These are phyloP conservation scores for Calcarius lapponicus DNA, from an alignment of 2,797 vertebrate species.

Conservation along the genomic window DNA sequence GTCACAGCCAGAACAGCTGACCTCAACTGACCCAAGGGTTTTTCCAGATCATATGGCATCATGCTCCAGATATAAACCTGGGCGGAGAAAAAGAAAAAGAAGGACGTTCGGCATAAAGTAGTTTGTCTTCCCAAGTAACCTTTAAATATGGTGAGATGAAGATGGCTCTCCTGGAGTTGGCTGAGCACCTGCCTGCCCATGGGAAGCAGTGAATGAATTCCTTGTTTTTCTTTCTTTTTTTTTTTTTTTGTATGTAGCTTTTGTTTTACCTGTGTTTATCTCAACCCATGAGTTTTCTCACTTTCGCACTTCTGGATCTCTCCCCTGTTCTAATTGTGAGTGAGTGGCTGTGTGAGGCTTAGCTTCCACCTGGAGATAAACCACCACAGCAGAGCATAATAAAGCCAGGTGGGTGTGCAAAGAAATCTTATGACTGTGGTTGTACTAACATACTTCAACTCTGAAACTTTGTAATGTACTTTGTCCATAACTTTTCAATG, in stretches of 20 bases:
- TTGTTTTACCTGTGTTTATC: not conserved
- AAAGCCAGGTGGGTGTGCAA: not conserved
- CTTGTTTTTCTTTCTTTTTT: not conserved
- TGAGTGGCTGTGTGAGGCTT: not conserved
- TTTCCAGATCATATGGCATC: not conserved
- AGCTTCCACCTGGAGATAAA: not conserved
- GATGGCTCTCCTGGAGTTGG: not conserved
- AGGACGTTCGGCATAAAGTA: fast-evolving
- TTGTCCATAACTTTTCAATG: not conserved
- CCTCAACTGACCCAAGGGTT: not conserved
- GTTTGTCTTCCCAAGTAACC: not conserved
- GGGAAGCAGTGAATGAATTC: not conserved
- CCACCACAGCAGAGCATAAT: fast-evolving
- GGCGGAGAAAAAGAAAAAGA: fast-evolving
- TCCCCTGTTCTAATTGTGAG: not conserved
- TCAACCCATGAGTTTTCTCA: not conserved
- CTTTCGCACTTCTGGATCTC: not conserved
- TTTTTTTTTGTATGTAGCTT: not conserved
- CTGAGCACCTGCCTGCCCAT: not conserved
- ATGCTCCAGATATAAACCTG: not conserved
- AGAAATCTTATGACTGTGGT: not conserved
- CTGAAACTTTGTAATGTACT: not conserved
- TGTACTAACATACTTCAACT: not conserved
- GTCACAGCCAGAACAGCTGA: not conserved
- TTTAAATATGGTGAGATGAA: not conserved